phyloP scores from a whole-genome alignment of 2,113 vertebrate species.

The Geococcyx californianus region DNA sequence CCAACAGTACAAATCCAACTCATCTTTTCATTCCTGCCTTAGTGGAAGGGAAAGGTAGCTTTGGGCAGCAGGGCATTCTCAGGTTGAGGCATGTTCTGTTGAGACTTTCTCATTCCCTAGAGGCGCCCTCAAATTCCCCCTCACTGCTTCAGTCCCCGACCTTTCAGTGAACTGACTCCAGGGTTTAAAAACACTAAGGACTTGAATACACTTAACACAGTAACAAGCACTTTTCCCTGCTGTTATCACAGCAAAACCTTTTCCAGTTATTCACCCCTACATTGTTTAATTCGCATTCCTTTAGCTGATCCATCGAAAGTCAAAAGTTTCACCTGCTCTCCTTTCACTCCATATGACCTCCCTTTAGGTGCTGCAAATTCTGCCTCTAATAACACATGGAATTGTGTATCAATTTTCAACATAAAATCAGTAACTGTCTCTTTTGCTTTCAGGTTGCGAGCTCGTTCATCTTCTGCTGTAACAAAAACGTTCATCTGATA shows the following conservation, averaged over 20 bases:
- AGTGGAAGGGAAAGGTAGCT: neutral
- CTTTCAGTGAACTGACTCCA: constrained; percentile 25
- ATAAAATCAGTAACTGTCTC: neutral
- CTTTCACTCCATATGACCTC: neutral
- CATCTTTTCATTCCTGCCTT: neutral
- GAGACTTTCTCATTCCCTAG: neutral
- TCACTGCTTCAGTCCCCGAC: neutral
- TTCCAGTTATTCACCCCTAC: neutral
- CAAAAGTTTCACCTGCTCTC: neutral
- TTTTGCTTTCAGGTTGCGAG: neutral
- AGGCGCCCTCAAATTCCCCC: neutral
- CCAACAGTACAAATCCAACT: neutral
- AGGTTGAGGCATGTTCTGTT: neutral
- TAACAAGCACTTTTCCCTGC: neutral
- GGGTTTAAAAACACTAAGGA: neutral
- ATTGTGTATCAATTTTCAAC: neutral
- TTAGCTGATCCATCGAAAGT: neutral
- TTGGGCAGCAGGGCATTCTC: neutral
- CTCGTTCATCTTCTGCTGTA: neutral
- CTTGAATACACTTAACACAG: neutral
- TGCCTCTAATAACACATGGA: neutral
- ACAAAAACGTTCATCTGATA: neutral
- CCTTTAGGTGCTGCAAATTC: neutral
- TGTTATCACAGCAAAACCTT: neutral
- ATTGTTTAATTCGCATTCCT: neutral